Evolutionary conservation across 2,888 invertebrate genomes (phyloP).

Genomic region (Zeuzera pyrina): DNA sequence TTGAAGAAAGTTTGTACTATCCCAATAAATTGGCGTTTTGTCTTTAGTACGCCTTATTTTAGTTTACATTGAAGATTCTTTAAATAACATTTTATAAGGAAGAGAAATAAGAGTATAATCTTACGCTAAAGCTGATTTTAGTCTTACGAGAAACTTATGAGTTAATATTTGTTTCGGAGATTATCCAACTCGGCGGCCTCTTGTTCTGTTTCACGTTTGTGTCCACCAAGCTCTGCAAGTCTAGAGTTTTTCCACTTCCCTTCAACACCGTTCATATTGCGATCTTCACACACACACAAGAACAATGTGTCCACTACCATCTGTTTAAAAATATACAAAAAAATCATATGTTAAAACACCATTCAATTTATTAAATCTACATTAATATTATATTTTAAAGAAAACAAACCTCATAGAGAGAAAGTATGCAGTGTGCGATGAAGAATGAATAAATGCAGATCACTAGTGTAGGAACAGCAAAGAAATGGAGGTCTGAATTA

Average conservation of each 20-base stretch:
- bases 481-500: constrained; percentile 83
- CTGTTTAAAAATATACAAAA: constrained; percentile 47
- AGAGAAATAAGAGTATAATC: too few species aligned
- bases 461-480: constrained; percentile 88
- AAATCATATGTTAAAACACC: background rate
- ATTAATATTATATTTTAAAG: too few species aligned
- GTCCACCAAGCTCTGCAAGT: constrained; percentile 71
- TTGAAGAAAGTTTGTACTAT: too few species aligned
- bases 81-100: too few species aligned
- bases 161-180: constrained; percentile 49
- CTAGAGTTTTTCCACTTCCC: constrained; percentile 76
- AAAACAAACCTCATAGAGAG: constrained; percentile 88
- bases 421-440: constrained; percentile 93
- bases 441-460: constrained; percentile 91
- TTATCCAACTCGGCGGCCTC: constrained; percentile 31
- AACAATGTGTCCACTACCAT: constrained; percentile 96
- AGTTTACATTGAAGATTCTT: too few species aligned
- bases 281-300: constrained; percentile 94
- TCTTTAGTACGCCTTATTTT: too few species aligned
- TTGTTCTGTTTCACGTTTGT: constrained; percentile 22
- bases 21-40: too few species aligned
- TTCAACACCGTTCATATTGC: constrained; percentile 84
- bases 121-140: too few species aligned
- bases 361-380: too few species aligned
- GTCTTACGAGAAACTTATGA: too few species aligned